phyloP scores from a whole-genome alignment of 2,113 vertebrate genomes.

The Trichechus manatus region DNA sequence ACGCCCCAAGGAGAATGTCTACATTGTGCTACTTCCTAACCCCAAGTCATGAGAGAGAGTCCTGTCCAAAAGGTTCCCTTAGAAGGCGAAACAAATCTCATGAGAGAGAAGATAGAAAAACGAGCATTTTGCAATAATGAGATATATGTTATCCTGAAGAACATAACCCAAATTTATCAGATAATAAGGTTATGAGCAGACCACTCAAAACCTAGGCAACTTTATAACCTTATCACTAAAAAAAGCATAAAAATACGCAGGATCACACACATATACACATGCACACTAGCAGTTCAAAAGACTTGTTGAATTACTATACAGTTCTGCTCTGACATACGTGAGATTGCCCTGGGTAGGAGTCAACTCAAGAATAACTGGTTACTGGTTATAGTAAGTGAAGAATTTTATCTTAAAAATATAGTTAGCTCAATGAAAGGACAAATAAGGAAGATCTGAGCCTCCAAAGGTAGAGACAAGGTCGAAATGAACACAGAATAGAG shows the following conservation, averaged over 20 bases:
- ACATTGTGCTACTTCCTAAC: background rate
- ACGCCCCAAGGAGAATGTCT: background rate
- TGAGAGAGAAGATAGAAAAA: background rate
- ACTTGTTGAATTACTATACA: background rate
- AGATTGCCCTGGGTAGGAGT: no score
- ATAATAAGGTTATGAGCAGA: background rate
- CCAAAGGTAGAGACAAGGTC: background rate
- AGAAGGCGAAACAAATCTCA: background rate
- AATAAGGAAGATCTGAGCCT: background rate
- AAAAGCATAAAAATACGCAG: background rate
- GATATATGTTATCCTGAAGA: background rate
- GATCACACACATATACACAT: background rate
- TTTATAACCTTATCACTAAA: background rate
- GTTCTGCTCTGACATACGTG: no score
- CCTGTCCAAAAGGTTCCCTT: background rate
- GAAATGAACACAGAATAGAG: conserved; percentile 7
- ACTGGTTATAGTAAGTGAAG: background rate
- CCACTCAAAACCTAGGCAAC: background rate
- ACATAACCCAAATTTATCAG: background rate
- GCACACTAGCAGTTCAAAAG: background rate
- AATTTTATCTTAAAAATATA: conserved; percentile 41
- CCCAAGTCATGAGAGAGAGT: background rate
- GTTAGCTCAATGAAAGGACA: background rate
- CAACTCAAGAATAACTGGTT: no score
- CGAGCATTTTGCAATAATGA: background rate